Conservation (phyloP, 2,888 invertebrate species). For the Tricholauxania praeusta region DNA sequence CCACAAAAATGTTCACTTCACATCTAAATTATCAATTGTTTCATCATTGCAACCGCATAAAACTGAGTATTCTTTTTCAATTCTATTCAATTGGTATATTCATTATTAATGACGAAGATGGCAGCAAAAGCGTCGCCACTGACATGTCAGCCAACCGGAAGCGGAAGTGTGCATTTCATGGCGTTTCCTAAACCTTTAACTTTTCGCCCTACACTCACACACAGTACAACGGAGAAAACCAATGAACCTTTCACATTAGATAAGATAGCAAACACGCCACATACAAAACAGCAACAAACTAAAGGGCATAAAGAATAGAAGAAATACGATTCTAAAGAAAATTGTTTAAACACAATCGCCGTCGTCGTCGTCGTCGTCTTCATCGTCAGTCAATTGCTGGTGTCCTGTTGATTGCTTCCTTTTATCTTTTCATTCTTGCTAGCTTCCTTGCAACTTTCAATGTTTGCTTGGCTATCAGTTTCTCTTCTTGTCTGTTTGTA, state of each 20-base stretch:
- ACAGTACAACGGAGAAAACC: constrained; percentile 59
- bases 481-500: constrained; percentile 9
- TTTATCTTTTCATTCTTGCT: constrained; percentile 6
- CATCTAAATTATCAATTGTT: too few species aligned
- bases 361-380: too few species aligned
- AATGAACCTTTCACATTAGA: constrained; percentile 61
- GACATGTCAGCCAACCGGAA: constrained; percentile 18
- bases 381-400: not conserved
- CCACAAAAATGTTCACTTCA: too few species aligned
- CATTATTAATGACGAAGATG: too few species aligned
- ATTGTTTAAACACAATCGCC: constrained; percentile 15
- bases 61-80: too few species aligned
- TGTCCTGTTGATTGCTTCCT: constrained; percentile 13
- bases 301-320: not conserved
- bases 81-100: too few species aligned
- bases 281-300: constrained; percentile 4
- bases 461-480: constrained; percentile 8
- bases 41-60: too few species aligned
- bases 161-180: constrained; percentile 31
- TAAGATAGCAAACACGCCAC: constrained; percentile 51
- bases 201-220: constrained; percentile 44
- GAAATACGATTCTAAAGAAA: constrained; percentile 10
- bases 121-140: not conserved
- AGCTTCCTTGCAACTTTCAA: not conserved
- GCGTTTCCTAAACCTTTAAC: constrained; percentile 26